phyloP scores from a whole-genome alignment of 2,797 vertebrate species.

The Nyctibius grandis region DNA sequence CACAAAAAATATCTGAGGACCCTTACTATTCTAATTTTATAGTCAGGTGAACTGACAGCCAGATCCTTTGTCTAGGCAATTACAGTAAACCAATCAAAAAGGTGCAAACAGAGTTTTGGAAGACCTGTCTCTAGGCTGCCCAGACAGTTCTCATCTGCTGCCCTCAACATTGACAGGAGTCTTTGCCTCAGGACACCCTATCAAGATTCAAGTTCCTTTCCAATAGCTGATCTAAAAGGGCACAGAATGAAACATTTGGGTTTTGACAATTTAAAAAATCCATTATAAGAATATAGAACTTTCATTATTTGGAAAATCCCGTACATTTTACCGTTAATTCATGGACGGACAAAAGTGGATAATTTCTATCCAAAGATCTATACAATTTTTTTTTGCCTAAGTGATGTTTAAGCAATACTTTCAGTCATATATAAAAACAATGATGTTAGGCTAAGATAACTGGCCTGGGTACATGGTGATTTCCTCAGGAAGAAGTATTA shows the following conservation, averaged over 20 bases:
- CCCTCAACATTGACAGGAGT: background rate
- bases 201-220: background rate
- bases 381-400: background rate
- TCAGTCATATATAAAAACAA: background rate
- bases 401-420: background rate
- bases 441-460: background rate
- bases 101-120: background rate
- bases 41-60: background rate
- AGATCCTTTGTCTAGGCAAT: background rate
- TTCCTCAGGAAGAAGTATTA: background rate
- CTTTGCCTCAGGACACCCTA: background rate
- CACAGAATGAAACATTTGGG: background rate
- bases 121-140: background rate
- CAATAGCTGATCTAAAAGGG: background rate
- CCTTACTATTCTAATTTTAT: background rate
- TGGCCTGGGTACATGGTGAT: background rate
- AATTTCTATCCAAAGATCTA: background rate
- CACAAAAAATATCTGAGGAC: background rate
- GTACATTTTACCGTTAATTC: background rate
- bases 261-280: background rate
- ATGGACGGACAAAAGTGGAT: background rate
- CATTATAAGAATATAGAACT: accelerated
- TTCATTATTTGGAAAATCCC: background rate
- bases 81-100: background rate
- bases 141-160: background rate